These are phyloP conservation scores for Drosophila maculinotata DNA, from an alignment of 2,888 invertebrate genomes.

Conservation along the genomic window DNA sequence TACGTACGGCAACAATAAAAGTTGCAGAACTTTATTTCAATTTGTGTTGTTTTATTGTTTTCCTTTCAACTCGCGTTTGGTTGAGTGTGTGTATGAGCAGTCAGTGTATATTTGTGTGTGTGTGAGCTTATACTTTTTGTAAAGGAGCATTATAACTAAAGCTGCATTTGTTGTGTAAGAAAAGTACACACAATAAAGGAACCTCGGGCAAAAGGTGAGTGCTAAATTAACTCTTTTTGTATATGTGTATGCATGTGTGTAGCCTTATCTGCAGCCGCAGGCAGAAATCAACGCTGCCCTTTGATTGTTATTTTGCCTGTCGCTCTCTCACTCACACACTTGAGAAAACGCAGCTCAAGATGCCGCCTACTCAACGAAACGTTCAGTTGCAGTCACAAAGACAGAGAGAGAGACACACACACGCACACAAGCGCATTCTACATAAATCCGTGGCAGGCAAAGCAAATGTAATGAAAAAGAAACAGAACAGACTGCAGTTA, in stretches of 20 bases:
- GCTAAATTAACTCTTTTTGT: slow-evolving; percentile 45
- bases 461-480: slow-evolving; percentile 36
- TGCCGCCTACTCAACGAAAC: slow-evolving; percentile 61
- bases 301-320: slow-evolving; percentile 56
- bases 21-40: slow-evolving; percentile 22
- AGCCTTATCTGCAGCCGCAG: slow-evolving; percentile 49
- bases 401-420: slow-evolving; percentile 16
- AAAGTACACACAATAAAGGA: slow-evolving; percentile 5
- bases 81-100: slow-evolving; percentile 23
- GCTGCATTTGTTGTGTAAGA: slow-evolving; percentile 19
- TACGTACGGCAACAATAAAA: slow-evolving; percentile 16
- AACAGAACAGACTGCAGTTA: slow-evolving; percentile 28
- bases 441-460: slow-evolving; percentile 27
- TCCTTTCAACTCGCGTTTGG: slow-evolving; percentile 40
- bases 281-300: slow-evolving; percentile 41
- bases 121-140: slow-evolving; percentile 24
- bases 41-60: slow-evolving; percentile 42
- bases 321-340: slow-evolving; percentile 13
- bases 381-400: slow-evolving; percentile 43
- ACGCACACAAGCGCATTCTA: slow-evolving; percentile 25
- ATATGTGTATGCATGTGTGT: slow-evolving; percentile 20
- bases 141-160: slow-evolving; percentile 31
- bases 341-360: slow-evolving; percentile 38
- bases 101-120: slow-evolving; percentile 13
- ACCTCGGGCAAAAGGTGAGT: slow-evolving; percentile 31